A percentile compares a stretch with the other conserved stretches of the same genome.
Conservation (phyloP, 1,140 invertebrate species). For the Tetramorium simillimum region DNA sequence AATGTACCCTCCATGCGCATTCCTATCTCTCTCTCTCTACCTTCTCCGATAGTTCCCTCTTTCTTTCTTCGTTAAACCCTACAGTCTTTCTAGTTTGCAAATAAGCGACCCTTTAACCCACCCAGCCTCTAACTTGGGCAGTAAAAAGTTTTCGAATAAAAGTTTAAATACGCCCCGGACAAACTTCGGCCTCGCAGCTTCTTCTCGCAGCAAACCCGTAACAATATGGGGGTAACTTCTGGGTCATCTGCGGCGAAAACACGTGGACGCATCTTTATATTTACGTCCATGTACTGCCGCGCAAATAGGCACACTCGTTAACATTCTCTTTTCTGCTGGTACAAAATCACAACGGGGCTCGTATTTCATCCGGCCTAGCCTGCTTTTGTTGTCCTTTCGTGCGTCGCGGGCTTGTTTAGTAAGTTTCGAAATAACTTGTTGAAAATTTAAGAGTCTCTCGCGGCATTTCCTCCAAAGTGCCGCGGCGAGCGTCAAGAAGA, state of each 20-base stretch:
- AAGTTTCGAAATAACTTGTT: slow-evolving; percentile 66
- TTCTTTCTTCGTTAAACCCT: slow-evolving; percentile 28
- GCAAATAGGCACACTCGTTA: slow-evolving; percentile 24
- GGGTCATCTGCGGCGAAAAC: slow-evolving; percentile 75
- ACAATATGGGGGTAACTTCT: slow-evolving; percentile 78
- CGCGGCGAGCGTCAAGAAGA: slow-evolving; percentile 40
- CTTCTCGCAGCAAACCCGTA: slow-evolving; percentile 26
- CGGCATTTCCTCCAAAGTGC: slow-evolving; percentile 24
- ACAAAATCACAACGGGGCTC: slow-evolving; percentile 59
- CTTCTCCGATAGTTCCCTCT: background rate
- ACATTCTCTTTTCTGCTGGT: slow-evolving; percentile 27
- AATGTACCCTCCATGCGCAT: slow-evolving; percentile 2
- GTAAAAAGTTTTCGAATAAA: slow-evolving; percentile 84
- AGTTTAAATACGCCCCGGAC: slow-evolving; percentile 81
- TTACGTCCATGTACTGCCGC: background rate
- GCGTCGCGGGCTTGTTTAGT: slow-evolving; percentile 27
- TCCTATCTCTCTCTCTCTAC: background rate
- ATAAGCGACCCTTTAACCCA: slow-evolving; percentile 64
- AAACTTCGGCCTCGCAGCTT: slow-evolving; percentile 78
- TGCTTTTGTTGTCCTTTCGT: slow-evolving; percentile 43
- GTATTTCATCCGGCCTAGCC: slow-evolving; percentile 62
- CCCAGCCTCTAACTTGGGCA: slow-evolving; percentile 52
- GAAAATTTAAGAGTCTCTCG: slow-evolving; percentile 65
- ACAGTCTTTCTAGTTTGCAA: slow-evolving; percentile 61
- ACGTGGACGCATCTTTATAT: slow-evolving; percentile 45